A percentile compares a stretch with the other conserved stretches of the same genome.
Evolutionary conservation across 2,888 invertebrate genomes (phyloP).

Genomic region (Camptogramma bilineatum): DNA sequence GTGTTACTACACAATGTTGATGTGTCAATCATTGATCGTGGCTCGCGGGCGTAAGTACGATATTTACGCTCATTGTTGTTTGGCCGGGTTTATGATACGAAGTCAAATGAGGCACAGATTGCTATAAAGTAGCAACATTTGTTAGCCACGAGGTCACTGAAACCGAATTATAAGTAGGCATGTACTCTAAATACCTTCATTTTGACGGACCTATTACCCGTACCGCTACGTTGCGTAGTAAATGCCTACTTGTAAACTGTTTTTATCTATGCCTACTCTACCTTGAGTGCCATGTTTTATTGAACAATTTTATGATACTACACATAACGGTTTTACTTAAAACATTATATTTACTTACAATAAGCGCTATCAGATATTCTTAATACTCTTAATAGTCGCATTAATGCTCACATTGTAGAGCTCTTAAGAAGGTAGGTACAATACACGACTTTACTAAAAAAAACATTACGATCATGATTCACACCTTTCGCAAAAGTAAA

Average conservation of each 20-base stretch:
- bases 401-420: constrained; percentile 37
- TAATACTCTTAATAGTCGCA: constrained; percentile 37
- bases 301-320: constrained; percentile 28
- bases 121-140: not conserved
- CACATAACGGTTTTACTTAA: constrained; percentile 24
- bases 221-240: constrained; percentile 45
- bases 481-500: constrained; percentile 59
- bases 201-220: constrained; percentile 26
- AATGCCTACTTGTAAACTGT: constrained; percentile 52
- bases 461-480: constrained; percentile 44
- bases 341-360: constrained; percentile 22
- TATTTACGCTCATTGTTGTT: constrained; percentile 60
- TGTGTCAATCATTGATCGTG: constrained; percentile 51
- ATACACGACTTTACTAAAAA: constrained; percentile 38
- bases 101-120: constrained; percentile 27
- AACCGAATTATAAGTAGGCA: constrained; percentile 10
- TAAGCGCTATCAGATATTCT: constrained; percentile 36
- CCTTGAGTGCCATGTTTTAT: constrained; percentile 48
- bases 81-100: constrained; percentile 21
- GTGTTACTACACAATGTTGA: constrained; percentile 46
- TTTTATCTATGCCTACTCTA: constrained; percentile 53
- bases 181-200: constrained; percentile 7
- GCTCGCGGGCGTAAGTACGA: constrained; percentile 51
- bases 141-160: constrained; percentile 24
- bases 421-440: constrained; percentile 23